Evolutionary conservation across 2,113 vertebrate species (phyloP).

Genomic region (Gopherus flavomarginatus): DNA sequence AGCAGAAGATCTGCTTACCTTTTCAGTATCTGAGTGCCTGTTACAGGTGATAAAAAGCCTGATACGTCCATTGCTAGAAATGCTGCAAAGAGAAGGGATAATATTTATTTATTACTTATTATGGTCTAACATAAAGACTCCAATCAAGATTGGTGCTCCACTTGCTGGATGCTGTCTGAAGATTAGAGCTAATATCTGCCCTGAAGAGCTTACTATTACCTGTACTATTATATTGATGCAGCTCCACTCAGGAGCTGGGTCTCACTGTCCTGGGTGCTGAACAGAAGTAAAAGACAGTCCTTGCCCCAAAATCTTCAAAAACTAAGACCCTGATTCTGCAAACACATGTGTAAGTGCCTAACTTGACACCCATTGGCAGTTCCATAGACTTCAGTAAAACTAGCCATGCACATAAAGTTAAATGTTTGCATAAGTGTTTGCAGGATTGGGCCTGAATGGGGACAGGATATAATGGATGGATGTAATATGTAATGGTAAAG

Average conservation of each 20-base stretch:
- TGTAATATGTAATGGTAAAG: no score
- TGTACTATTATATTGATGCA: background rate
- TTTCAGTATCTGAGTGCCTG: background rate
- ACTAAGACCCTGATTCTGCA: background rate
- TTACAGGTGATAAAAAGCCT: background rate
- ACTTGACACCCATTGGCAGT: background rate
- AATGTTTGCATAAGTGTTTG: background rate
- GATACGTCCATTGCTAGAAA: background rate
- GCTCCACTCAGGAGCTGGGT: background rate
- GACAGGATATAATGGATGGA: background rate
- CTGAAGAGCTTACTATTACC: no score
- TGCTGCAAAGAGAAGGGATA: background rate
- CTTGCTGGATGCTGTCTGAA: accelerated
- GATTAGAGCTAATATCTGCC: background rate
- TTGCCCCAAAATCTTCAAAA: background rate
- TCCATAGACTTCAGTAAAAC: accelerated
- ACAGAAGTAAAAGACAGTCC: no score
- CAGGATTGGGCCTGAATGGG: background rate
- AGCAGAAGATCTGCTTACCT: background rate
- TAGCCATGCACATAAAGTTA: background rate
- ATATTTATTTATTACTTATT: background rate
- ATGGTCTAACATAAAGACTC: background rate
- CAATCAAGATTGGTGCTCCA: background rate
- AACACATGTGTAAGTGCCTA: background rate
- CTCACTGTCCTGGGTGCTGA: background rate